A percentile compares a stretch with the other conserved stretches of the same genome.
Evolutionary conservation across 2,888 invertebrate genomes (phyloP).

Genomic region (Xylota sylvarum): DNA sequence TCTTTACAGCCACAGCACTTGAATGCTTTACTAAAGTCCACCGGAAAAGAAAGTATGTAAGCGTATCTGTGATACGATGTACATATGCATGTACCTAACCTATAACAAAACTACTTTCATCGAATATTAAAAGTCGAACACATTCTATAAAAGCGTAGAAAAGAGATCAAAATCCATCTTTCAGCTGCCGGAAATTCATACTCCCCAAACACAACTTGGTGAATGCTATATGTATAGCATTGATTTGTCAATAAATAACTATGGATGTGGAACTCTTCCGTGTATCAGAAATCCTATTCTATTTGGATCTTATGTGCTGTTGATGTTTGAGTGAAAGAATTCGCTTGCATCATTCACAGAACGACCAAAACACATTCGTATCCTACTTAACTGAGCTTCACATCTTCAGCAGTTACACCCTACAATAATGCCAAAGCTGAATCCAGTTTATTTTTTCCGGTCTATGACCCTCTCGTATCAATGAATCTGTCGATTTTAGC

Average conservation of each 20-base stretch:
- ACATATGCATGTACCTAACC: background rate
- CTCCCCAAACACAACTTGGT: background rate
- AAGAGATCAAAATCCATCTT: slow-evolving; percentile 26
- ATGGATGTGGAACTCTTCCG: background rate
- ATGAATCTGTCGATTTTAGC: slow-evolving; percentile 15
- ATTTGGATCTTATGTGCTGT: background rate
- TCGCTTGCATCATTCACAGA: background rate
- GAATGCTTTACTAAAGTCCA: background rate
- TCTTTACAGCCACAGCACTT: background rate
- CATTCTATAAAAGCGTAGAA: slow-evolving; percentile 11
- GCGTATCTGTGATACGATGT: background rate
- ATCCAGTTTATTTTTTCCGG: slow-evolving; percentile 1
- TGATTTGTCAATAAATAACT: slow-evolving; percentile 17
- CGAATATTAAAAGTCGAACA: slow-evolving; percentile 20
- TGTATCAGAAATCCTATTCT: background rate
- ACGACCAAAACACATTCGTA: slow-evolving; percentile 8
- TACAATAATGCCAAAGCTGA: background rate
- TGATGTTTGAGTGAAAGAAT: background rate
- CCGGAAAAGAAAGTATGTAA: background rate
- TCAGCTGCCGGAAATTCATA: slow-evolving; percentile 4
- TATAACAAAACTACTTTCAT: background rate
- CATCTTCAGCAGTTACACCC: slow-evolving; percentile 2
- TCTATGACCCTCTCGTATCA: slow-evolving; percentile 1
- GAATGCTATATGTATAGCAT: background rate
- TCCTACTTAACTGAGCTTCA: slow-evolving; percentile 1